Evolutionary conservation across 2,888 invertebrate species (phyloP).

Genomic region (Cephus sareptanus): DNA sequence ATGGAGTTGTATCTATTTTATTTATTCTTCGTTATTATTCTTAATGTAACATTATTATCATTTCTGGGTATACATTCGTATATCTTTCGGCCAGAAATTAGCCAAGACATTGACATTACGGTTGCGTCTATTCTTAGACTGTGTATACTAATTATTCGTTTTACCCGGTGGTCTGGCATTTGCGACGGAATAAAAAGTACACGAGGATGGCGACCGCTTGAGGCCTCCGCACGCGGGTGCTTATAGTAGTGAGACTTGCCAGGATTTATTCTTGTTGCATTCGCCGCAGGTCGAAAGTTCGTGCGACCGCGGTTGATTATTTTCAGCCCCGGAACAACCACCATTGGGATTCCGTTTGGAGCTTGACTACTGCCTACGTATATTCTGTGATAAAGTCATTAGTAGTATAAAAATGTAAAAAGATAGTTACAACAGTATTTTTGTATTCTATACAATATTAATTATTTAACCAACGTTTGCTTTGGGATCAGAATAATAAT

Average conservation of each 20-base stretch:
- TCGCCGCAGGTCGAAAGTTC: slow-evolving; percentile 61
- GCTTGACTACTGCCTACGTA: neutral
- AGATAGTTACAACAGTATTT: too few relatives aligned
- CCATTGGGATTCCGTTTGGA: slow-evolving; percentile 44
- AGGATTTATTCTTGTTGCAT: slow-evolving; percentile 49
- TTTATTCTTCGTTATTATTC: neutral
- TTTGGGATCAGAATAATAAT: too few relatives aligned
- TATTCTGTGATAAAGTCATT: neutral
- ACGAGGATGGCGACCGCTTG: slow-evolving; percentile 14
- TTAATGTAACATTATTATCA: neutral
- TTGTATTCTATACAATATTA: too few relatives aligned
- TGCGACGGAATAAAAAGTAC: slow-evolving; percentile 17
- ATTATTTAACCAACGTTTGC: too few relatives aligned
- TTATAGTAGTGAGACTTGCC: slow-evolving; percentile 15
- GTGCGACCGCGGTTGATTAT: slow-evolving; percentile 55
- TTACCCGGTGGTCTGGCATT: slow-evolving; percentile 11
- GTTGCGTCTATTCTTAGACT: slow-evolving; percentile 18
- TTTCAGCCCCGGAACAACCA: slow-evolving; percentile 58
- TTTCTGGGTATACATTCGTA: neutral
- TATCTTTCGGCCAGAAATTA: neutral
- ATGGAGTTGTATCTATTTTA: neutral
- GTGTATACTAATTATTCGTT: slow-evolving; percentile 16
- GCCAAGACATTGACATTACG: slow-evolving; percentile 24
- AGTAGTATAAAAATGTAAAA: too few relatives aligned
- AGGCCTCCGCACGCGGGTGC: slow-evolving; percentile 26